Evolutionary conservation across 2,888 invertebrate species (phyloP).

Genomic region (Bombylius major): DNA sequence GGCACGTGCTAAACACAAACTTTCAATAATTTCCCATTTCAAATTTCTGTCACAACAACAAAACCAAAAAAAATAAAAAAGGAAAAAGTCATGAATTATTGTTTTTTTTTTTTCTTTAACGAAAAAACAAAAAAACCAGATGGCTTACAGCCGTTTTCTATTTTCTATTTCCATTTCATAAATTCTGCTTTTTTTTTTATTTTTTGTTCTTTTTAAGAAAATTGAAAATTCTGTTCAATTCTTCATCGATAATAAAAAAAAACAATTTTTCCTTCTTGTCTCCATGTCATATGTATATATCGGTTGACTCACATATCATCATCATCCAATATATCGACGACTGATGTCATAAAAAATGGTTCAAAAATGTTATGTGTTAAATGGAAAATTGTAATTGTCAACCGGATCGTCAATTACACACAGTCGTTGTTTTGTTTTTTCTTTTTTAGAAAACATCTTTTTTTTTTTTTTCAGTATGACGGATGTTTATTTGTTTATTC

Average conservation of each 20-base stretch:
- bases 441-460: neutral
- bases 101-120: neutral
- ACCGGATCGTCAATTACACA: neutral
- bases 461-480: neutral
- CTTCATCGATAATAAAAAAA: neutral
- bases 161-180: neutral
- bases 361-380: neutral
- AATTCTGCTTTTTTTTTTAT: neutral
- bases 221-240: neutral
- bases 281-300: neutral
- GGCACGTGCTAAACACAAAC: no score
- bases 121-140: neutral
- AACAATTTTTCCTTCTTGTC: neutral
- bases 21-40: neutral
- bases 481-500: neutral
- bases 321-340: no score
- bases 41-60: neutral
- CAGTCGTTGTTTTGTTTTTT: no score
- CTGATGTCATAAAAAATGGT: no score
- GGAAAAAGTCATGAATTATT: neutral
- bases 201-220: neutral
- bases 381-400: neutral
- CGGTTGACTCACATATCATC: no score
- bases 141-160: neutral
- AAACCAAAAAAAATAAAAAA: neutral